These are phyloP conservation scores for Pseudorhombus dupliciocellatus DNA, from an alignment of 2,113 vertebrate genomes.

Conservation along the genomic window DNA sequence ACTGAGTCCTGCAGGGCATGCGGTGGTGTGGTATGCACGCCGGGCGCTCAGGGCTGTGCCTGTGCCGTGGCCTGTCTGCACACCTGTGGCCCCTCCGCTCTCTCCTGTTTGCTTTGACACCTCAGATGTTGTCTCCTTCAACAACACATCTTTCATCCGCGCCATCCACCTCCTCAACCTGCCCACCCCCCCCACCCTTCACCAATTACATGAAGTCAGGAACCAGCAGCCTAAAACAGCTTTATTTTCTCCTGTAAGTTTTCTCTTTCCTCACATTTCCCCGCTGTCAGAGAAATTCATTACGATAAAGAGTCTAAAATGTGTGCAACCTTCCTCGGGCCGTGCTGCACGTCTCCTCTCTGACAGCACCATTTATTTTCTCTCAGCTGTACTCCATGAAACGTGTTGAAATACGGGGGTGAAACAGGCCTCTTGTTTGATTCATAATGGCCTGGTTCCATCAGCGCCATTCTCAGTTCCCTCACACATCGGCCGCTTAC, in stretches of 20 bases:
- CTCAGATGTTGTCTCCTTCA: constrained; percentile 62
- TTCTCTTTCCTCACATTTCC: neutral
- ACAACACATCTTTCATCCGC: constrained; percentile 64
- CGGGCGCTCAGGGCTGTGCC: constrained; percentile 49
- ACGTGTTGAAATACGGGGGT: constrained; percentile 34
- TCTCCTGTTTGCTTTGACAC: constrained; percentile 72
- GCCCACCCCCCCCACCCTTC: neutral
- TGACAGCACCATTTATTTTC: constrained; percentile 27
- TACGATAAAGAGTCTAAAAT: neutral
- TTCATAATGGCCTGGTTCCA: constrained; percentile 49
- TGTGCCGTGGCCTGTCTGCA: constrained; percentile 62
- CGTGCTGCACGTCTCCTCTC: neutral
- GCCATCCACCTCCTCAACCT: constrained; percentile 37
- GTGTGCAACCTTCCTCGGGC: neutral
- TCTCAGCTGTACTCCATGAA: constrained; percentile 17
- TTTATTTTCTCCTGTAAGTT: constrained; percentile 2
- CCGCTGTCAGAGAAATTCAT: neutral
- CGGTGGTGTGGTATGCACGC: constrained; percentile 45
- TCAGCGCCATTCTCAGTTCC: constrained; percentile 50
- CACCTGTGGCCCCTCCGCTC: constrained; percentile 68
- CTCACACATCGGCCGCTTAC: constrained; percentile 45
- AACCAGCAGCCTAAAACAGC: constrained; percentile 4
- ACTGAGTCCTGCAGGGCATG: constrained; percentile 54
- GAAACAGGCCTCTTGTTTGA: constrained; percentile 54
- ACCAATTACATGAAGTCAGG: neutral